Base-by-base conservation (phyloP, 2,888 invertebrate species). In the Malthinus seriepunctatus region DNA sequence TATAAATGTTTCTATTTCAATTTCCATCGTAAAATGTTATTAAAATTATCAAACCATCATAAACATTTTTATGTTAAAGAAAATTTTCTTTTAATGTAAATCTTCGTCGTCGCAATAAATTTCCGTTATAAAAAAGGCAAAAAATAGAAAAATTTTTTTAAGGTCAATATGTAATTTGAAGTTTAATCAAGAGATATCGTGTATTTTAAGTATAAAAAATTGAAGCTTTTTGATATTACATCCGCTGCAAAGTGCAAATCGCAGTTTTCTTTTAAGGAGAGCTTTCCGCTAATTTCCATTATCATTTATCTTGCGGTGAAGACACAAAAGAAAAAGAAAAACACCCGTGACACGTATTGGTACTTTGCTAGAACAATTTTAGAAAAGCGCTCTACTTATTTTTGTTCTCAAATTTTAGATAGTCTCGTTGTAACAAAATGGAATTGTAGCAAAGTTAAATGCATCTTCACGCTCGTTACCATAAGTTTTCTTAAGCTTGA, bases 261-360 rank as follows among this genome's bases (percentile, higher is more conserved):
- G 67, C 67, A 67, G 74, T 74, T 69, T 69, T 64, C 63, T 66
- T 52, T 68, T 65, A 73, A 71, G 72, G 73, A 72, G 68, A 69
- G 69, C 69, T 73, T 67, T 62, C 66, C 66, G 68, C 75, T 76
- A 76, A 76, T 76, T 76, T 76, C 76, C 76, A 76, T 76, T 76
- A 76, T 74, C 76, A 75, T 76, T 75, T 76, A 75, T 77, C 76
- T 76, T 74, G 63, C 55, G 64, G 54, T 50, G 60, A 62, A 58
- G 58, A 51, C 52, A 51, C 50, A 55, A 60, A 59, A 63, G 59
- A 48, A 60, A 23, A 62, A 65, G 69, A 69, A 73, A 71, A 71
- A 69, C 67, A 58, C 55, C n/a, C 46, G 63, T 63, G 68, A 73
- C 73, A 71, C 65, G 70, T 71, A 71, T 69, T 68, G 67, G 64